phyloP scores from a whole-genome alignment of 2,113 vertebrate species.

The Felis chaus region DNA sequence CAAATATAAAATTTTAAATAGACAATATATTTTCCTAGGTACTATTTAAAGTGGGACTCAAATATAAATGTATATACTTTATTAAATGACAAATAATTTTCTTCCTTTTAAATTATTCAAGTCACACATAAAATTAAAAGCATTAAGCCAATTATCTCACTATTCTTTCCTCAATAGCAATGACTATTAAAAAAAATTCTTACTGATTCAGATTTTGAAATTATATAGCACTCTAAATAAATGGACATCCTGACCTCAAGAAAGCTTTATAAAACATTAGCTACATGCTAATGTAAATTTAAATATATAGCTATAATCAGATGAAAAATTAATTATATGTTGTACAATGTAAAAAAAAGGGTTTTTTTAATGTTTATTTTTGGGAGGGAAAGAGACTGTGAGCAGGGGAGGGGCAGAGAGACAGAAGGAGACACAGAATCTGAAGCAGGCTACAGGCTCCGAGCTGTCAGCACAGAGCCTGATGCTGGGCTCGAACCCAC shows the following conservation, averaged over 20 bases:
- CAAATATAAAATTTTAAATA: neutral
- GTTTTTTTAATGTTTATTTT: too few species aligned
- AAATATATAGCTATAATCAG: slow-evolving; percentile 20
- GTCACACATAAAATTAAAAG: slow-evolving; percentile 39
- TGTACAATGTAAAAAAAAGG: neutral
- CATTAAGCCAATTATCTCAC: slow-evolving; percentile 14
- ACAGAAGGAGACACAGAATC: too few species aligned
- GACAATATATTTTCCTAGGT: slow-evolving; percentile 31
- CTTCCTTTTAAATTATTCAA: slow-evolving; percentile 50
- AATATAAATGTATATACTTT: slow-evolving; percentile 32
- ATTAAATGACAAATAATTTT: slow-evolving; percentile 42
- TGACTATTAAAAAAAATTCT: slow-evolving; percentile 38
- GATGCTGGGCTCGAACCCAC: too few species aligned
- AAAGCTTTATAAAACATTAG: slow-evolving; percentile 25
- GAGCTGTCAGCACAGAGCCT: too few species aligned
- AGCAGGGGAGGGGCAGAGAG: too few species aligned
- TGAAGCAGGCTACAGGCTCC: too few species aligned
- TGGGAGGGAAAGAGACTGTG: too few species aligned
- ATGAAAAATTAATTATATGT: slow-evolving; percentile 51
- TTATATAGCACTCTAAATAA: slow-evolving; percentile 26
- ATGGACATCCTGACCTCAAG: neutral
- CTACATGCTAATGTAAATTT: neutral
- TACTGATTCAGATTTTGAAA: slow-evolving; percentile 55
- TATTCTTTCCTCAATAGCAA: neutral
- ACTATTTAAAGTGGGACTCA: slow-evolving; percentile 38